Base-by-base conservation (phyloP, 2,888 invertebrate genomes). In the Hetaerina titia region DNA sequence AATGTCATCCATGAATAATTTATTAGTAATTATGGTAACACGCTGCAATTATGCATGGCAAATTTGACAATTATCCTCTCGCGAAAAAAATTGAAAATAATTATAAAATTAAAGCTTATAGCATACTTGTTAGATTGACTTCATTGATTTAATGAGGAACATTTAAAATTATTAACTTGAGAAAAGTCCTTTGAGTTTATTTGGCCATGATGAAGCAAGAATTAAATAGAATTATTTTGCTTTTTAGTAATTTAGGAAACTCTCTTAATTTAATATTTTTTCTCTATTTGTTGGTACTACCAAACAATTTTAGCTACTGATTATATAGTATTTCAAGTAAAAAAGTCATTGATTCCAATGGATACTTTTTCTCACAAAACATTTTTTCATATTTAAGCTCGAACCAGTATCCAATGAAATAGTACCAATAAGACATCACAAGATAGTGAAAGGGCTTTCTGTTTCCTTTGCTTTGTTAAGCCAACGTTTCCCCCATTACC, bases 401-500 rank as follows among this genome's bases (percentile, higher is more conserved):
- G 25, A 31, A 56, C 5, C 56, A n/a, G 56, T 13, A 45, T 56
- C 64, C 45, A 74, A 7, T 57, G 15, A 22, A 31, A 45, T 45
- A 69, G 22, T 45, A 69, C 56, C 56, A 8, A 57, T 92, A 56
- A 45, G 45, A 56, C n/a, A n/a, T 15, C 1, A 9, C 22, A 17
- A 15, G 56, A 31, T 8, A 6, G 2, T 22, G 69, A 45, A n/a
- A n/a, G 56, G 15, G 69, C 69, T 19, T 25, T 31, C n/a, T 69
- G 19, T 64, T 57, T 56, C 19, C 56, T 31, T 92, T 22, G 17
- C 56, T 19, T 4, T 45, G n/a, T 56, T 92, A 92, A n/a, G 92
- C 69, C 15, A 92, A 56, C 56, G 92, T 92, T 92, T 92, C 92
- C 64, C 92, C 92, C 92, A 92, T 95, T 96, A 96, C 96, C 95